Evolutionary conservation across 2,888 invertebrate genomes (phyloP).

Genomic region (Drosophila peninsularis): DNA sequence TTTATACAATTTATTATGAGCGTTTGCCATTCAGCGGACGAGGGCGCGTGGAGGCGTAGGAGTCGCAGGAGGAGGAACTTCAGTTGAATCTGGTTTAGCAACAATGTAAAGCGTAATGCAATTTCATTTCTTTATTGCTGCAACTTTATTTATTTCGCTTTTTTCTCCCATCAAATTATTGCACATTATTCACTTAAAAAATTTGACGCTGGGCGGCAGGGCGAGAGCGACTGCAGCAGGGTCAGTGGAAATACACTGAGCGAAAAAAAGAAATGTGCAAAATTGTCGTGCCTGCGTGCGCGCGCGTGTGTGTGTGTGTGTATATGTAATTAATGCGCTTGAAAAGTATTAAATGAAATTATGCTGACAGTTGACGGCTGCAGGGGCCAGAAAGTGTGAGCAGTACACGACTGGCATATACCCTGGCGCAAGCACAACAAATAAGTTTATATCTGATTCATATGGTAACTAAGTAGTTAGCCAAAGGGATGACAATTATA

Average conservation of each 20-base stretch:
- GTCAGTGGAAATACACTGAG: conserved; percentile 14
- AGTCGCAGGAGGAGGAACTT: background rate
- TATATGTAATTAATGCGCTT: conserved; percentile 64
- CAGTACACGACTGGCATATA: background rate
- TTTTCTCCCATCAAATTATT: conserved; percentile 28
- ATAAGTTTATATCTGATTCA: too few relatives aligned
- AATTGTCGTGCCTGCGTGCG: background rate
- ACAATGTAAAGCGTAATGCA: conserved; percentile 38
- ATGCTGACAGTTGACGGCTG: conserved; percentile 51
- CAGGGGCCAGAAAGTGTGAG: conserved; percentile 12
- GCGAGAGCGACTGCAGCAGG: background rate
- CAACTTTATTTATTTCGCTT: conserved; percentile 9
- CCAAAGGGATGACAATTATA: too few relatives aligned
- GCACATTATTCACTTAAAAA: conserved; percentile 46
- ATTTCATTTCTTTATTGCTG: conserved; percentile 39
- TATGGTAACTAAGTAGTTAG: too few relatives aligned
- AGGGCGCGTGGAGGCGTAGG: background rate
- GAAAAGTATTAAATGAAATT: conserved; percentile 58
- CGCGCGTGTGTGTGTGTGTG: background rate
- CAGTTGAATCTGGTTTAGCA: conserved; percentile 8
- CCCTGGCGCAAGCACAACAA: too few relatives aligned
- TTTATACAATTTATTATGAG: conserved; percentile 59
- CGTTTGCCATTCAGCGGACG: conserved; percentile 42
- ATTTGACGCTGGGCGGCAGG: background rate
- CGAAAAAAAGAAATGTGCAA: background rate